Evolutionary conservation across 2,797 vertebrate species (phyloP).

Genomic region (Crenuchus spilurus): DNA sequence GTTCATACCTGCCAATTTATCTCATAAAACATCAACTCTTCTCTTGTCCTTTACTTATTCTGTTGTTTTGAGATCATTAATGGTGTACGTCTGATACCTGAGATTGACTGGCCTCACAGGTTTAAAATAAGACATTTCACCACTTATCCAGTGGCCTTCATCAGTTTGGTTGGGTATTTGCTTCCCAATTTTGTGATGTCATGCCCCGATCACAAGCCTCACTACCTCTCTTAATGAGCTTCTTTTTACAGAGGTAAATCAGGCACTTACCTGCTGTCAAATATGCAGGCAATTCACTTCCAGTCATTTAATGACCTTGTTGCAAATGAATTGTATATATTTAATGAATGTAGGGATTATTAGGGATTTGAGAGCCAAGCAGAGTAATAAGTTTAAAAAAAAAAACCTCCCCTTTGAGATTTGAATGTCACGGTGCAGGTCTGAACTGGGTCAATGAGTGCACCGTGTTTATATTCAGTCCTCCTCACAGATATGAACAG

Average conservation of each 20-base stretch:
- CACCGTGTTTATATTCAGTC: slow-evolving; percentile 26
- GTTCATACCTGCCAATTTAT: too few species aligned
- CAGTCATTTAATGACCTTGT: background rate
- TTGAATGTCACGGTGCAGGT: slow-evolving; percentile 8
- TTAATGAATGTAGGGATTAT: slow-evolving; percentile 4
- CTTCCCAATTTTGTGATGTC: background rate
- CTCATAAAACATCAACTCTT: too few species aligned
- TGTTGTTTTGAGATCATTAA: too few species aligned
- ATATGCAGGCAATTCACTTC: background rate
- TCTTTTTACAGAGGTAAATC: background rate
- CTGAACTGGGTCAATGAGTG: slow-evolving; percentile 8
- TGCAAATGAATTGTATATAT: background rate
- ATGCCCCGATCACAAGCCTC: background rate
- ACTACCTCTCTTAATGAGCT: background rate
- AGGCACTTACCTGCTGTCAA: background rate
- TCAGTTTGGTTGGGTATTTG: too few species aligned
- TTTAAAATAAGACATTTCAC: too few species aligned
- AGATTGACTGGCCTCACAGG: too few species aligned
- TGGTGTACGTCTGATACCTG: too few species aligned
- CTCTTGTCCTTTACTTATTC: too few species aligned
- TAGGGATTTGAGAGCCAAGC: background rate
- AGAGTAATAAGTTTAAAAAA: background rate
- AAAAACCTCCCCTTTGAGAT: background rate
- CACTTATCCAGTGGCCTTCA: too few species aligned
- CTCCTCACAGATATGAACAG: slow-evolving; percentile 44